phyloP scores from a whole-genome alignment of 2,888 invertebrate genomes.

The Zonitis immaculata region DNA sequence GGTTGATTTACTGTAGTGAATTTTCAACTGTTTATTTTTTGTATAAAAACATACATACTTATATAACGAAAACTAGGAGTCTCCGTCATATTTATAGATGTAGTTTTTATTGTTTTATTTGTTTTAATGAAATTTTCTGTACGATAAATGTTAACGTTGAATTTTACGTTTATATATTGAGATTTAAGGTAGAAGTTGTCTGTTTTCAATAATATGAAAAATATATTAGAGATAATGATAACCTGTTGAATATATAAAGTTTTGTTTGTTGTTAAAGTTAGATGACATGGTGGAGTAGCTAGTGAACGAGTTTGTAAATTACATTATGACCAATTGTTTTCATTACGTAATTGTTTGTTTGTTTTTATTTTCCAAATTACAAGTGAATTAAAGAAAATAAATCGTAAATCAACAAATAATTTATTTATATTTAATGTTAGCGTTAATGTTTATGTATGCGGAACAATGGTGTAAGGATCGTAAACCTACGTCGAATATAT shows the following conservation, averaged over 20 bases:
- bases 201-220: constrained; percentile 1
- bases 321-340: background rate
- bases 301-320: background rate
- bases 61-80: too few species aligned
- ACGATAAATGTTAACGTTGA: background rate
- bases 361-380: too few species aligned
- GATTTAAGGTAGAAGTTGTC: background rate
- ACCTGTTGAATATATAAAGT: constrained; percentile 8
- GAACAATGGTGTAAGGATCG: background rate
- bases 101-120: too few species aligned
- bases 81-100: too few species aligned
- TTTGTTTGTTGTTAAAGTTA: constrained; percentile 4
- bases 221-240: constrained; percentile 1
- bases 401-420: too few species aligned
- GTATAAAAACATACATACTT: too few species aligned
- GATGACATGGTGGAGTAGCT: background rate
- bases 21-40: too few species aligned
- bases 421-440: background rate
- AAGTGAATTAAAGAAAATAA: too few species aligned
- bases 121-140: background rate
- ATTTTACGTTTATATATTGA: too few species aligned
- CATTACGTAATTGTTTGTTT: too few species aligned
- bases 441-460: background rate
- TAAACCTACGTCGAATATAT: background rate
- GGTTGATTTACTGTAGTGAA: too few species aligned